Evolutionary conservation across 2,888 invertebrate genomes (phyloP).

Genomic region (Epinotia bilunana): DNA sequence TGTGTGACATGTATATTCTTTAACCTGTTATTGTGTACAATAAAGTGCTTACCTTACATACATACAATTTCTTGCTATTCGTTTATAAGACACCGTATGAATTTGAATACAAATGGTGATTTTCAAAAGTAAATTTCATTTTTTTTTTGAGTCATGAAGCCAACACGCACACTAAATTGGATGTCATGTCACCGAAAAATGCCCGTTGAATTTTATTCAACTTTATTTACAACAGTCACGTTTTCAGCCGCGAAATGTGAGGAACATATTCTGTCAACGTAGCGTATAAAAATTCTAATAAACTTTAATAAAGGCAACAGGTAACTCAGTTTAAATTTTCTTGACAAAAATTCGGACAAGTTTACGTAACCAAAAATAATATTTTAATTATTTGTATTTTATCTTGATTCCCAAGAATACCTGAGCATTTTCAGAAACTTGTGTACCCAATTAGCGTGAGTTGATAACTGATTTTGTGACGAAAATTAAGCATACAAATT

Average conservation of each 20-base stretch:
- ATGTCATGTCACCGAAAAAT: neutral
- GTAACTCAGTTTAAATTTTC: no score
- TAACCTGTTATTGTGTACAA: no score
- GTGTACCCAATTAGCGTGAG: no score
- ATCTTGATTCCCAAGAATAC: no score
- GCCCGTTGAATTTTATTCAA: neutral
- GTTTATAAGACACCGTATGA: neutral
- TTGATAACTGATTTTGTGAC: no score
- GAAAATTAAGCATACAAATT: no score
- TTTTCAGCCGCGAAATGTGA: neutral
- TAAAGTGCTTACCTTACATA: no score
- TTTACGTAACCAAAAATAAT: no score
- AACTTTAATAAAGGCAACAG: neutral
- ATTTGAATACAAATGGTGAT: neutral
- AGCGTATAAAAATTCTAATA: conserved; percentile 1
- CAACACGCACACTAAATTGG: conserved; percentile 12
- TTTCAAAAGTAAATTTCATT: neutral
- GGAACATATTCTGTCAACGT: neutral
- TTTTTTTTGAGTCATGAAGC: conserved; percentile 1
- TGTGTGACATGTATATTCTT: no score
- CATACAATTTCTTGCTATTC: neutral
- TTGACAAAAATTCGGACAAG: no score
- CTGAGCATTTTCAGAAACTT: no score
- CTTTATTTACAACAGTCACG: neutral
- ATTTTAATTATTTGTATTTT: no score